Evolutionary conservation across 2,888 invertebrate species (phyloP), one percentile per base, ranked within the genome.

Genomic region (Ctenicera cuprea): DNA sequence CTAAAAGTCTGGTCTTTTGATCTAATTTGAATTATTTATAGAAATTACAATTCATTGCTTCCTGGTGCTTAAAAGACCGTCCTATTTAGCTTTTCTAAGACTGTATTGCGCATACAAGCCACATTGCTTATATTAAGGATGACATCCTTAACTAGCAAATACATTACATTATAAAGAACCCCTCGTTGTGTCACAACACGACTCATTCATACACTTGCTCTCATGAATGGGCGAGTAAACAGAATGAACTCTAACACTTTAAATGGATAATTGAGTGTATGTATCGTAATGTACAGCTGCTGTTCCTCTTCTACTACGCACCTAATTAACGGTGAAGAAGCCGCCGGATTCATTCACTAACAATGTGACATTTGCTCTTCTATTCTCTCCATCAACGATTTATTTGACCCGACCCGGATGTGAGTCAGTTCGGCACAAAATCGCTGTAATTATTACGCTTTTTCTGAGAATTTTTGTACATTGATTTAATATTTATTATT

Each of bases 181-280:
- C 64, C 73, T 73, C 37, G 72, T 69, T 72, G 73, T 75, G 75
- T 75, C 75, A 75, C 72, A 72, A 68, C 71, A 71, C 50, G 68
- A 69, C 63, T 76, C 71, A 76, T 76, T 76, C 76, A 76, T 76
- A 26, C 33, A 71, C 52, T 71, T 69, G 52, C 64, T 67, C 71
- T 76, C 71, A 77, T 77, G 74, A 77, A 78, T 78, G 78, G 75
- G 76, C 71, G 78, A 77, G 76, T 78, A 76, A 77, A 75, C 77
- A 77, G 73, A 74, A 75, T 76, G 78, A 78, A 77, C 78, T 78
- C 66, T 73, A 77, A 73, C 78, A 77, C 76, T 73, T 78, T 78
- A 78, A 78, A 50, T 71, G 61, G 78, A 76, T 78, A 78, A 78
- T 78, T 78, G 77, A 78, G 75, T 74, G 71, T 76, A 66, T 68